Evolutionary conservation across 2,797 vertebrate species (phyloP).

Genomic region (Myripristis murdjan): DNA sequence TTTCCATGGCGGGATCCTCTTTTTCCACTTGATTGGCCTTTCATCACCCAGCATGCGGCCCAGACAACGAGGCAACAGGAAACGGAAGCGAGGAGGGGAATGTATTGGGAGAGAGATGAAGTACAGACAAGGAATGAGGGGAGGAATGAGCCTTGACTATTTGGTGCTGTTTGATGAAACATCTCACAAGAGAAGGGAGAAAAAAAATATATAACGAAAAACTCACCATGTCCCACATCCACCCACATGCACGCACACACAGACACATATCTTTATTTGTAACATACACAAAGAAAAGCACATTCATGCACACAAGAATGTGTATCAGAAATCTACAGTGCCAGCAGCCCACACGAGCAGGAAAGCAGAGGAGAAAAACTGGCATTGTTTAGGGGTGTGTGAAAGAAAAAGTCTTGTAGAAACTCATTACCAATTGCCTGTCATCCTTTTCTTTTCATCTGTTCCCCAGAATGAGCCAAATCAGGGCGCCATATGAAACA

Average conservation of each 20-base stretch:
- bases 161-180: constrained; percentile 42
- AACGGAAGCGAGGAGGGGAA: constrained; percentile 38
- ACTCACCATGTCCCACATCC: neutral
- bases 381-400: neutral
- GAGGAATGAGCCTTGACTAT: constrained; percentile 36
- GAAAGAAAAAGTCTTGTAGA: constrained; percentile 6
- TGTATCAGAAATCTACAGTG: constrained; percentile 8
- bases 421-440: constrained; percentile 42
- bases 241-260: neutral
- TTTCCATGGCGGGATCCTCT: constrained; percentile 68
- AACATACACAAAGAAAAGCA: constrained; percentile 11
- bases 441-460: constrained; percentile 46
- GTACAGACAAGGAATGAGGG: constrained; percentile 31
- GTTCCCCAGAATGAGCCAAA: constrained; percentile 46
- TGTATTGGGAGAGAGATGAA: constrained; percentile 39
- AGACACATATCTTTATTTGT: neutral
- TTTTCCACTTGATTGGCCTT: constrained; percentile 76
- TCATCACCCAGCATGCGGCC: constrained; percentile 74
- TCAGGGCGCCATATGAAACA: constrained; percentile 40
- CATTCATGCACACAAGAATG: constrained; percentile 22
- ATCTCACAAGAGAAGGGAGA: constrained; percentile 7
- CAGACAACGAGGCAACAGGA: constrained; percentile 63
- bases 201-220: constrained; percentile 15
- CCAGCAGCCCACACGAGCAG: neutral
- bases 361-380: neutral